Base-by-base conservation (phyloP, 2,113 vertebrate genomes). In the Clupea harengus region DNA sequence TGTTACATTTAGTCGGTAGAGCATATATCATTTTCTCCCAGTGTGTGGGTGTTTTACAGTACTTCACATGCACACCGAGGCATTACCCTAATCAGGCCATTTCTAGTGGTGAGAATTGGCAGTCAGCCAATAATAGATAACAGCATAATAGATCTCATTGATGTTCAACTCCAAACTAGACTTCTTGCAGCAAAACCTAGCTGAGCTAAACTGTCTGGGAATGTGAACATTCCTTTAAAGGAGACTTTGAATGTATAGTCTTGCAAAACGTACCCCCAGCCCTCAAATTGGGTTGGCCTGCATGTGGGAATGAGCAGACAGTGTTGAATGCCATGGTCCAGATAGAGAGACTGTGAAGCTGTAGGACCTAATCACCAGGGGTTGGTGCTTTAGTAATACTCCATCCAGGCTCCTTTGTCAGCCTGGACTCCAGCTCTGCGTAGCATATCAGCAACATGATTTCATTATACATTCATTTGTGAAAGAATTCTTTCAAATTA, bases 131-230 rank as follows among this genome's bases (percentile, higher is more conserved):
- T 60, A 60, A 60, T 60, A 60, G 20, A 4, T 60, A n/a, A n/a
- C n/a, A n/a, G 54, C 54, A 60, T 60, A 60, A 60, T 60, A 60
- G 20, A 4, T 60, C 54, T 60, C 54, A 60, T 22, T 60, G 54
- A 60, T 20, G 54, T 18, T 20, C 20, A 60, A 60, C 22, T 60
- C 54, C 54, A 60, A 60, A 18, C 20, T 22, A 60, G 20, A 60
- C 22, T 60, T 60, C 54, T 60, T 4, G 54, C 54, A 6, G 54
- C 54, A 60, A 22, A 22, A 60, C 5, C 54, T 60, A 60, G 54
- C 44, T 78, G 13, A 50, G 28, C 13, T 72, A 67, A 86, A 82
- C 85, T 72, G 57, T 82, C 81, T 85, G 81, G 45, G 57, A 86
- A 86, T 86, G 60, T 52, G 60, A 50, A 22, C 45, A 46, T 82